Conservation (phyloP, 2,888 invertebrate genomes). For the Macrophya annulata region DNA sequence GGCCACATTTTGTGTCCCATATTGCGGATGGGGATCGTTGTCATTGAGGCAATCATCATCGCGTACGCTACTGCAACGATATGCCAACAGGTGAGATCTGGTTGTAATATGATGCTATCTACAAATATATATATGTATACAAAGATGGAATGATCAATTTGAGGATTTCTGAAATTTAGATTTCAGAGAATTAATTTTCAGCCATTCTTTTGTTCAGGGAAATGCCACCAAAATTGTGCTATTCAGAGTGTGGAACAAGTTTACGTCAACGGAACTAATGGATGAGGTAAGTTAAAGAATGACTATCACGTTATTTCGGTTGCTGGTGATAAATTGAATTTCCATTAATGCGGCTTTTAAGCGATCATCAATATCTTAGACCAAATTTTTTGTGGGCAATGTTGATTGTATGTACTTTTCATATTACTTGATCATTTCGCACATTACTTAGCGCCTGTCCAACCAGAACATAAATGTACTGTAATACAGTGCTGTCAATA, state of each 20-base stretch:
- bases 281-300: neutral
- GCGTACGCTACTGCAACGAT: neutral
- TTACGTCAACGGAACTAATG: neutral
- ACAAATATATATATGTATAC: neutral
- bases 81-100: neutral
- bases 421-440: too few species aligned
- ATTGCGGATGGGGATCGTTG: neutral
- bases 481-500: neutral
- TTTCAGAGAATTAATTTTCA: neutral
- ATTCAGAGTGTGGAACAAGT: neutral
- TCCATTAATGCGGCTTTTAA: neutral
- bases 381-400: too few species aligned
- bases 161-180: neutral
- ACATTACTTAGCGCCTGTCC: too few species aligned
- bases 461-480: too few species aligned
- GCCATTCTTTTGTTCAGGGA: neutral
- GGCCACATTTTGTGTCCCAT: neutral
- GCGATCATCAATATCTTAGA: too few species aligned
- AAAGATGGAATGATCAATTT: neutral
- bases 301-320: neutral
- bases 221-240: neutral
- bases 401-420: too few species aligned
- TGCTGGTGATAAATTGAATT: neutral
- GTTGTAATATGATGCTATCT: neutral
- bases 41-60: neutral